Base-by-base conservation (phyloP, 30 jellyfish, hydroid and myxozoan species). In the Pseudorhiza aurosa region DNA sequence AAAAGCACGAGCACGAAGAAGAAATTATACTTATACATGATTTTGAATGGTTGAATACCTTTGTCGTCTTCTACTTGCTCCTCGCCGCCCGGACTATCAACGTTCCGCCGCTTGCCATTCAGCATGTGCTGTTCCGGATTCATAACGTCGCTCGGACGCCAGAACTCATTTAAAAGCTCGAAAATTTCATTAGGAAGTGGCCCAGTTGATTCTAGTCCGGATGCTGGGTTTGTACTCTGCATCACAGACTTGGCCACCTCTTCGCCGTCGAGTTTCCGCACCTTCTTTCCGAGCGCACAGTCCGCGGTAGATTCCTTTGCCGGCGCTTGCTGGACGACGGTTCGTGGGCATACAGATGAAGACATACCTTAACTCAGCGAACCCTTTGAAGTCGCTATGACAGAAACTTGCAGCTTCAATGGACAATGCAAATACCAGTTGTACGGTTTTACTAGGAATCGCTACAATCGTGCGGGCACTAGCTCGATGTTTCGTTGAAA, bases 151-250 rank as follows among this genome's bases (percentile, higher is more conserved):
- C 83, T 94, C 42, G 99, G 99, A 10, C 99, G 85, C 99, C 99
- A 94, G 83, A 94, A 94, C 55, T 94, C 99, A 67, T 94, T 94
- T 33, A 94, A 74, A 18, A 94, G 93, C 72, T 94, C 99, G 63
- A 94, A 94, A 32, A 94, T 94, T 47, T 94, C 99, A 57, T 94
- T 94, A 8, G 99, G 99, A 2, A 94, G 88, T 0, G 99, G 99
- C 17, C 99, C 99, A 11, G 96, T 80, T 5, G 97, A 49, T 27
- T 94, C 99, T 18, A 91, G 81, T 31, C 90, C 86, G 2, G 96
- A 27, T 18, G 85, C 49, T 4, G 85, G 88, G 28, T 62, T 57
- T 10, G 84, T 80, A 40, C 81, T 21, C 37, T 73, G 87, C 74
- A 84, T 60, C 33, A 84, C 69, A 72, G 88, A 73, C 40, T 84